These are phyloP conservation scores for Microctonus aethiopoides DNA, from an alignment of 2,888 invertebrate species.

Conservation along the genomic window DNA sequence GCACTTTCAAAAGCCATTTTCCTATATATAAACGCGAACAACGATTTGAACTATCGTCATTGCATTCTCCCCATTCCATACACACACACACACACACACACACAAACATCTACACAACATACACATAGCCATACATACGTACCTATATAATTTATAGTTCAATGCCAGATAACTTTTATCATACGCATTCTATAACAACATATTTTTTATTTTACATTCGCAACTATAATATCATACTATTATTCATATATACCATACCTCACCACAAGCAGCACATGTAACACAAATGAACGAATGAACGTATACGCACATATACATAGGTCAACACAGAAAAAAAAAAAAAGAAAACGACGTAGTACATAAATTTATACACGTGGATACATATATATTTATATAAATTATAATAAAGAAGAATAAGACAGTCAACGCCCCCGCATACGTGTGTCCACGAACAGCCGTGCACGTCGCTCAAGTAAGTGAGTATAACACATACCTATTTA, in stretches of 20 bases:
- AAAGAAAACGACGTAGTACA: slow-evolving; percentile 7
- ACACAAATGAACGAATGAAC: not conserved
- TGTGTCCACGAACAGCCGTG: slow-evolving; percentile 6
- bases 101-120: not conserved
- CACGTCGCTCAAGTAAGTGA: not conserved
- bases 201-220: not conserved
- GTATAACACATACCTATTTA: no score
- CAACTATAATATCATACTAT: not conserved
- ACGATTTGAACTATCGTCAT: slow-evolving; percentile 36
- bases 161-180: slow-evolving; percentile 13
- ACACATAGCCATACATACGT: not conserved
- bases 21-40: slow-evolving; percentile 41
- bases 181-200: slow-evolving; percentile 22
- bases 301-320: slow-evolving; percentile 17
- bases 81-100: not conserved
- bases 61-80: not conserved
- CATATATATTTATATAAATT: not conserved
- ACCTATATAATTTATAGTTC: not conserved
- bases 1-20: not conserved
- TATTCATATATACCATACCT: not conserved
- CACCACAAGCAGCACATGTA: no score
- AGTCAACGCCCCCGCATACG: not conserved
- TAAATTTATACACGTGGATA: not conserved
- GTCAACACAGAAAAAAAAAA: slow-evolving; percentile 25
- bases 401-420: not conserved